Evolutionary conservation across 1,140 invertebrate species (phyloP), one percentile per base, ranked within the genome.

Genomic region (Apis dorsata): DNA sequence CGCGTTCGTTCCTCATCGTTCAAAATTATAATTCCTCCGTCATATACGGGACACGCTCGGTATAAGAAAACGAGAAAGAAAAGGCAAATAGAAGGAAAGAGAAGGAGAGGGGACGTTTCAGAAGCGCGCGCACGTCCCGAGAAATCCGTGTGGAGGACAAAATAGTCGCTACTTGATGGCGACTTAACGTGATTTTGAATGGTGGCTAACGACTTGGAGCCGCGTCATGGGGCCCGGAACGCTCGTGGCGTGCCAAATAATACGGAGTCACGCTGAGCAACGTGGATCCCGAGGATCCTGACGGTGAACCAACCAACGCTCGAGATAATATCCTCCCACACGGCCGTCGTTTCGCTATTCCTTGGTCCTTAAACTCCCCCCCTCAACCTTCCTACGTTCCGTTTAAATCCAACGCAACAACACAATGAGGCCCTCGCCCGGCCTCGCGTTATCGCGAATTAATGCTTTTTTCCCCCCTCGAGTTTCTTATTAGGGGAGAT

Each of bases 181-280:
- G 92, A 92, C 92, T 92, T 92, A 91, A 93, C 90, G 91, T 92
- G 91, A 92, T 92, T 92, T 91, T 94, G 91, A 93, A 94, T 93
- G 90, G 92, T 92, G 89, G 84, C 92, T 93, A 93, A 93, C 92
- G 93, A 94, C 92, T 93, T 91, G 79, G 88, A 91, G 91, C 90
- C 89, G 84, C 92, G 91, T 93, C 92, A 93, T 90, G 91, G 90
- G 89, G 90, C 78, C 84, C 88, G 85, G 85, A 88, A 87, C 90
- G 90, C 86, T 88, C 88, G 85, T 87, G 79, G 81, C 85, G 88
- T 83, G 86, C 90, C 89, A 90, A 93, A 93, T 93, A 93, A 93
- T 92, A 92, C 90, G 90, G 86, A 93, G 90, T 94, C 93, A 94
- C 88, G 93, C 91, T 93, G 92, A 71, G 92, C 83, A 82, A 71